phyloP scores from a whole-genome alignment of 1,140 invertebrate genomes.

The Macrobrachium rosenbergii region DNA sequence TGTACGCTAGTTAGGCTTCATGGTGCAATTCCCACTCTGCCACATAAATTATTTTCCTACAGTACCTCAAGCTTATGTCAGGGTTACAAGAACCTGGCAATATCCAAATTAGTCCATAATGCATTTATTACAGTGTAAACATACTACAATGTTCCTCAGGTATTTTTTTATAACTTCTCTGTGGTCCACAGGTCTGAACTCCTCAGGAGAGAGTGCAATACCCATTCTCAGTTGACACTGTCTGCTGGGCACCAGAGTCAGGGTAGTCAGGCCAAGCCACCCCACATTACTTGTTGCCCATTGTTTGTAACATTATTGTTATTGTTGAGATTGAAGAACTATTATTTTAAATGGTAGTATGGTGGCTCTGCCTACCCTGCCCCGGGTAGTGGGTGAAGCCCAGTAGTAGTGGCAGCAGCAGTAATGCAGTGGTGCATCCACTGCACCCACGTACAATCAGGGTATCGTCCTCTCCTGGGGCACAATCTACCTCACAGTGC shows the following conservation, averaged over 20 bases:
- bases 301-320: slow-evolving; percentile 64
- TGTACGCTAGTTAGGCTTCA: slow-evolving; percentile 38
- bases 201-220: slow-evolving; percentile 49
- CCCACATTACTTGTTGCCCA: slow-evolving; percentile 62
- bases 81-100: slow-evolving; percentile 60
- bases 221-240: slow-evolving; percentile 57
- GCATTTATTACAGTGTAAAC: slow-evolving; percentile 63
- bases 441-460: slow-evolving; percentile 61
- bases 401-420: slow-evolving; percentile 48
- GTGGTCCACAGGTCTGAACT: slow-evolving; percentile 65
- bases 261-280: slow-evolving; percentile 55
- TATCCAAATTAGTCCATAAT: slow-evolving; percentile 64
- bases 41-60: slow-evolving; percentile 65
- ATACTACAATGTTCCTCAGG: slow-evolving; percentile 65
- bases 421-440: slow-evolving; percentile 31
- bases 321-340: slow-evolving; percentile 64
- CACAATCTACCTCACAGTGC: slow-evolving; percentile 64
- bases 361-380: slow-evolving; percentile 51
- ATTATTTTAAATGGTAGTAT: slow-evolving; percentile 63
- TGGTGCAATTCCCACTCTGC: slow-evolving; percentile 54
- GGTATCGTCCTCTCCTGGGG: slow-evolving; percentile 54
- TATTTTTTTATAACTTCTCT: slow-evolving; percentile 65
- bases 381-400: slow-evolving; percentile 49
- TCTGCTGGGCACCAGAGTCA: slow-evolving; percentile 54
- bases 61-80: slow-evolving; percentile 62